Evolutionary conservation across 2,797 vertebrate species (phyloP), one percentile per base, ranked within the genome.

Genomic region (Gymnocypris eckloni): DNA sequence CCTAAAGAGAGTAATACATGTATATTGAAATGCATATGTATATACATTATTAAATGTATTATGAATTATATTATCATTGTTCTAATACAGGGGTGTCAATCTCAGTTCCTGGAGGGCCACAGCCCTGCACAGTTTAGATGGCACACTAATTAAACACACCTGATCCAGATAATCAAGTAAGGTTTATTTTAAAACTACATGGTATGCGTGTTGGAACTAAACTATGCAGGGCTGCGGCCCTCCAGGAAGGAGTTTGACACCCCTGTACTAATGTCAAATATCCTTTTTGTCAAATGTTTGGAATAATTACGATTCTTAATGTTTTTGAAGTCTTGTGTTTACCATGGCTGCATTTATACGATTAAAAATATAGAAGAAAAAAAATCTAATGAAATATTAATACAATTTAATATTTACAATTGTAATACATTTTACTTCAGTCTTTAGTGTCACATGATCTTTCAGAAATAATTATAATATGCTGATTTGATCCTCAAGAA

Each of bases 1-100:
- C 96, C 96, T 96, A 72, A 73, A 12, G 75, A 77, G 78, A 71
- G 33, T 20, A 18, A 80, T 20, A 28, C 41, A 45, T 64, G 15
- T 64, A 16, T 41, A 25, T 43, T 11, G 10, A 54, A 28, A 39
- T 20, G 12, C 16, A 75, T 50, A 50, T 37, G 28, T 16, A 52
- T 39, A 16, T 10, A 75, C 10, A 33, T 37, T 6, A 28, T 20
- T 50, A 28, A 28, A 25, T 75, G 11, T 50, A 50, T 28, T 25
- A 25, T 22, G 11, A 39, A 39, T 69, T 10, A 20, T 22, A 11
- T 41, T 25, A 25, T 71, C 6, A 13, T 43, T 71, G 10, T 43
- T 71, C 15, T 8, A 67, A 67, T 16, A 66, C 33, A 33, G 33
- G 33, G 3, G 33, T 33, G 33, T 33, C 33, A 33, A 33, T 2